Evolutionary conservation across 2,113 vertebrate genomes (phyloP).

Genomic region (Lepus europaeus): DNA sequence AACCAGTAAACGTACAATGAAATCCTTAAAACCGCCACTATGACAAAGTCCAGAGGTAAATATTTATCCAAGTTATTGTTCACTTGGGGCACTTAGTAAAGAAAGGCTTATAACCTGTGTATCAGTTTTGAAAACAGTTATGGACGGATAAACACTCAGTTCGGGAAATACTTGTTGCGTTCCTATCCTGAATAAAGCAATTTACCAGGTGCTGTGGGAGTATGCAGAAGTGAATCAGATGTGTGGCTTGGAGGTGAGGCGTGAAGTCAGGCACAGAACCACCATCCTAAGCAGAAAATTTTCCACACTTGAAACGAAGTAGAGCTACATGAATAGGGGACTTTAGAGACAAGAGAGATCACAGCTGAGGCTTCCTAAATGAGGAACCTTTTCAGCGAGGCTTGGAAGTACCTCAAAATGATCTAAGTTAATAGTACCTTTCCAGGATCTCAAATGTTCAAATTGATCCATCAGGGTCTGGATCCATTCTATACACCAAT

Average conservation of each 20-base stretch:
- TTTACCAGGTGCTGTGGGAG: neutral
- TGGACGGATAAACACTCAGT: slow-evolving; percentile 2
- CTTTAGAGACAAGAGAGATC: neutral
- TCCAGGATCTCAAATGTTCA: slow-evolving; percentile 32
- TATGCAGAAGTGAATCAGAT: neutral
- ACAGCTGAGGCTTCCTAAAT: neutral
- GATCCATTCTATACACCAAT: slow-evolving; percentile 2
- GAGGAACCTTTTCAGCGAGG: neutral
- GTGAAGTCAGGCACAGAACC: slow-evolving; percentile 22
- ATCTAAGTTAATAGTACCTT: slow-evolving; percentile 43
- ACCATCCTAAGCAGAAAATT: slow-evolving; percentile 20
- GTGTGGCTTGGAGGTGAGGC: neutral
- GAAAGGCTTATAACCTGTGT: slow-evolving; percentile 14
- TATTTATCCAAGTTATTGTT: slow-evolving; percentile 36
- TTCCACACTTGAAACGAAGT: neutral
- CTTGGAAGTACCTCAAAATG: neutral
- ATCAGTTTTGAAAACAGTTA: slow-evolving; percentile 17
- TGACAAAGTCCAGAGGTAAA: slow-evolving; percentile 29
- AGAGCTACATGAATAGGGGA: neutral
- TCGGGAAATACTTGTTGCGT: slow-evolving; percentile 34
- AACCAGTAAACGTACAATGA: slow-evolving; percentile 24
- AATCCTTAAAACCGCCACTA: slow-evolving; percentile 31
- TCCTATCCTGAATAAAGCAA: neutral
- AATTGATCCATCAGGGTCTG: neutral
- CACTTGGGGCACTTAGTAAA: neutral